These are phyloP conservation scores for Smittia aterrima DNA, from an alignment of 2,888 invertebrate species.

Conservation along the genomic window DNA sequence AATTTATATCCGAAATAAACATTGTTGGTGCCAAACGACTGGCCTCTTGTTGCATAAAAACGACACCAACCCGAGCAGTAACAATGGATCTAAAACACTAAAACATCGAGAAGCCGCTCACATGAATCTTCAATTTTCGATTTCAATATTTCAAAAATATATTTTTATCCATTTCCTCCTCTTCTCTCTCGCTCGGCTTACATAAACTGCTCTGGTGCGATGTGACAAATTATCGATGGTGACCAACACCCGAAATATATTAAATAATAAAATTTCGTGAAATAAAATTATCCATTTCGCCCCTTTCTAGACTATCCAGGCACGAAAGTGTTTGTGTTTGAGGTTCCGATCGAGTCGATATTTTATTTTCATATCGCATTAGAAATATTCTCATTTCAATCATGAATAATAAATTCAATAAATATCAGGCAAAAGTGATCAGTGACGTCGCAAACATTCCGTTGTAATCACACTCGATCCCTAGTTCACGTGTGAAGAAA, in stretches of 20 bases:
- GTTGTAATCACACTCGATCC: not conserved
- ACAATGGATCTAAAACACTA: slow-evolving; percentile 4
- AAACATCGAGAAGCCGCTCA: slow-evolving; percentile 26
- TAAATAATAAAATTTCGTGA: slow-evolving; percentile 15
- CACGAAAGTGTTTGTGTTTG: not conserved
- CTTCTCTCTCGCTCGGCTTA: not conserved
- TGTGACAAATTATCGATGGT: slow-evolving; percentile 40
- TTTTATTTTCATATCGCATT: not conserved
- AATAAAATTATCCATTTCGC: slow-evolving; percentile 21
- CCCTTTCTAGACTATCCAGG: not conserved
- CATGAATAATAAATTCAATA: slow-evolving; percentile 3
- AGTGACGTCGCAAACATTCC: not conserved
- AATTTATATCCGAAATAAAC: slow-evolving; percentile 3
- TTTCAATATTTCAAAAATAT: not conserved
- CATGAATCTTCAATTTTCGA: slow-evolving; percentile 18
- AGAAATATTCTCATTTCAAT: not conserved
- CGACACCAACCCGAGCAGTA: not conserved
- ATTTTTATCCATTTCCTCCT: not conserved
- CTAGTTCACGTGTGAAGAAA: not conserved
- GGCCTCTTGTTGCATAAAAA: not conserved
- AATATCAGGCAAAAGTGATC: not conserved
- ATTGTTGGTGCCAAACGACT: not conserved
- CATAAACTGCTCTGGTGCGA: slow-evolving; percentile 18
- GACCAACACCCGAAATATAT: slow-evolving; percentile 33
- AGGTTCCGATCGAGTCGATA: not conserved